Evolutionary conservation across 2,797 vertebrate genomes (phyloP), one percentile per base, ranked within the genome.

Genomic region (Poliocrania exsul): DNA sequence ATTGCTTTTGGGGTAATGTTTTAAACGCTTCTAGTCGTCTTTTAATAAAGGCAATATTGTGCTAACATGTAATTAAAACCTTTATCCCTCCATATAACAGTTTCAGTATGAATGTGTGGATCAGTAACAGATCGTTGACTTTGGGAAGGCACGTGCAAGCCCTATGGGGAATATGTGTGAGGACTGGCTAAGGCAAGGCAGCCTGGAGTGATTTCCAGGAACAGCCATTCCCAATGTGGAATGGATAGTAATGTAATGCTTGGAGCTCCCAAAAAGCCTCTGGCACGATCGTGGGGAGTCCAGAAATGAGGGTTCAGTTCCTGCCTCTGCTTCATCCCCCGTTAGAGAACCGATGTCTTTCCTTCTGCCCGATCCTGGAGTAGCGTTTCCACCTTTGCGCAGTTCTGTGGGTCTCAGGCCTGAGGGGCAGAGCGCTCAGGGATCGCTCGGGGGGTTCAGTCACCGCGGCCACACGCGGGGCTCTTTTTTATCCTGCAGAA

Each of bases 101-200:
- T 7, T 51, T 25, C 3, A 51, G 37, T 61, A 4, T 1, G 28
- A 24, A 13, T 8, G 57, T 58, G 38, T 20, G 50, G 40, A 5
- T 11, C 54, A 17, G 21, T 1, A 35, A 0, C 0, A 0, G 9
- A 3, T 25, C 31, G 3, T 13, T 15, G 61, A 19, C 40, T 13
- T 6, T 2, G 53, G 28, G 77, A 11, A 6, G 29, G n/a, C 13
- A 7, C 23, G 3, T 2, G 6, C 13, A 12, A 3, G 15, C 9
- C 37, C 37, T 7, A 26, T 10, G 12, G 33, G 38, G 5, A 5
- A 16, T 0, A 0, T 4, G 35, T 25, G 26, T 28, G 62, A 42
- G 49, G 26, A 12, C 9, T 37, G 26, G 47, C 56, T 3, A 1
- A 24, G 54, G 47, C 25, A 16, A 26, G 20, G 10, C 26, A 28